phyloP scores from a whole-genome alignment of 2,888 invertebrate species.

The Sinelater perroti region DNA sequence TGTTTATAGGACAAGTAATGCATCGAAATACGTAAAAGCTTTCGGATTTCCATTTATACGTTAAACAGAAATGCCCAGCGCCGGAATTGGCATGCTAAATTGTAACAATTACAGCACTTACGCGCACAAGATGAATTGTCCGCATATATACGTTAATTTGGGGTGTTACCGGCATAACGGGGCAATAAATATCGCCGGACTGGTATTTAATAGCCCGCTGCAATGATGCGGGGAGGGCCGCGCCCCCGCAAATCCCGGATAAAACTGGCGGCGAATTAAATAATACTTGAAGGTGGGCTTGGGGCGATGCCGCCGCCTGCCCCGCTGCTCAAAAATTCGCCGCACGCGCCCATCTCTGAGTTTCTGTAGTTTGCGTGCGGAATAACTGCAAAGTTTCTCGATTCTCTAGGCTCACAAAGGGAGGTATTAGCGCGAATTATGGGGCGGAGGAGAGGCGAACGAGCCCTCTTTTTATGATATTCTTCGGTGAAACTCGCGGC shows the following conservation, averaged over 20 bases:
- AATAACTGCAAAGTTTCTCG: constrained; percentile 13
- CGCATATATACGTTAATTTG: constrained; percentile 27
- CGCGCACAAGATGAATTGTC: constrained; percentile 31
- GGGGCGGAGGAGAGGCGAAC: constrained; percentile 2
- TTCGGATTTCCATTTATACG: too few species aligned
- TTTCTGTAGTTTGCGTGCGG: constrained; percentile 11
- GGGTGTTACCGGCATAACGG: constrained; percentile 37
- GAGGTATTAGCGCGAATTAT: constrained; percentile 20
- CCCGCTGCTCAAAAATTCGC: constrained; percentile 15
- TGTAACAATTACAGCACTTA: constrained; percentile 21
- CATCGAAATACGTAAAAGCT: too few species aligned
- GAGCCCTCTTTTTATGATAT: too few species aligned
- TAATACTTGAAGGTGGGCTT: too few species aligned
- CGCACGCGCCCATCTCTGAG: constrained; percentile 9
- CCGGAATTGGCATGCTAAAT: constrained; percentile 7
- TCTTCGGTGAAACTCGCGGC: too few species aligned
- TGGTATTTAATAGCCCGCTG: constrained; percentile 39
- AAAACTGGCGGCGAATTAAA: constrained; percentile 15
- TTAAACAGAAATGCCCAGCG: too few species aligned
- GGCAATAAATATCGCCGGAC: constrained; percentile 39
- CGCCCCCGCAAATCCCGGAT: constrained; percentile 8
- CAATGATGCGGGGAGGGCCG: constrained; percentile 18
- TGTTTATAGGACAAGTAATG: too few species aligned
- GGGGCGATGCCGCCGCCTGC: too few species aligned
- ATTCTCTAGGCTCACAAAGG: constrained; percentile 1